phyloP scores from a whole-genome alignment of 2,113 vertebrate genomes.

The Dolichallabes microphthalmus region DNA sequence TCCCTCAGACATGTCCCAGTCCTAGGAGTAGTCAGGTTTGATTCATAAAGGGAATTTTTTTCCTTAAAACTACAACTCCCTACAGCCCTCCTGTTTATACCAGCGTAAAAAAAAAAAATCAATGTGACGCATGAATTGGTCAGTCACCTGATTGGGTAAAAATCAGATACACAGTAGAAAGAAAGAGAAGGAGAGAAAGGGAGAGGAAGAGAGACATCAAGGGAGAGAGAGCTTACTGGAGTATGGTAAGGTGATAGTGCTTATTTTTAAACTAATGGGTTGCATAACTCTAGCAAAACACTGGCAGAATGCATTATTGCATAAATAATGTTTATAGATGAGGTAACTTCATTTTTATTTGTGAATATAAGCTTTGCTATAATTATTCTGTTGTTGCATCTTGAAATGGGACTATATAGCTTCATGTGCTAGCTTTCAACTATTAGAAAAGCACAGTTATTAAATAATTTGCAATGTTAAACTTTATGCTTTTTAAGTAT shows the following conservation, averaged over 20 bases:
- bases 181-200: slow-evolving; percentile 35
- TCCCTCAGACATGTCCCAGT: slow-evolving; percentile 22
- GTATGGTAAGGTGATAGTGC: slow-evolving; percentile 45
- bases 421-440: neutral
- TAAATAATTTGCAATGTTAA: neutral
- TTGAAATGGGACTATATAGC: neutral
- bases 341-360: neutral
- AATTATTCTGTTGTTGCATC: slow-evolving; percentile 8
- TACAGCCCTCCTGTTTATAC: slow-evolving; percentile 16
- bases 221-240: slow-evolving; percentile 29
- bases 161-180: slow-evolving; percentile 35
- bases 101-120: slow-evolving; percentile 15
- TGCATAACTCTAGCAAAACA: slow-evolving; percentile 1
- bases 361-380: neutral
- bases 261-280: slow-evolving; percentile 17
- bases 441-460: neutral
- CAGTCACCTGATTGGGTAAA: slow-evolving; percentile 40
- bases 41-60: slow-evolving; percentile 33
- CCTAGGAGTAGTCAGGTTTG: slow-evolving; percentile 16
- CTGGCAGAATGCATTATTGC: neutral
- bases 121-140: slow-evolving; percentile 35
- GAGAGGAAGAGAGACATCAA: slow-evolving; percentile 20
- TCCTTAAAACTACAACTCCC: slow-evolving; percentile 47
- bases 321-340: neutral
- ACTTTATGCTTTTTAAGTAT: neutral